Conservation (phyloP, 1,140 invertebrate species). For the Nasonia giraulti region DNA sequence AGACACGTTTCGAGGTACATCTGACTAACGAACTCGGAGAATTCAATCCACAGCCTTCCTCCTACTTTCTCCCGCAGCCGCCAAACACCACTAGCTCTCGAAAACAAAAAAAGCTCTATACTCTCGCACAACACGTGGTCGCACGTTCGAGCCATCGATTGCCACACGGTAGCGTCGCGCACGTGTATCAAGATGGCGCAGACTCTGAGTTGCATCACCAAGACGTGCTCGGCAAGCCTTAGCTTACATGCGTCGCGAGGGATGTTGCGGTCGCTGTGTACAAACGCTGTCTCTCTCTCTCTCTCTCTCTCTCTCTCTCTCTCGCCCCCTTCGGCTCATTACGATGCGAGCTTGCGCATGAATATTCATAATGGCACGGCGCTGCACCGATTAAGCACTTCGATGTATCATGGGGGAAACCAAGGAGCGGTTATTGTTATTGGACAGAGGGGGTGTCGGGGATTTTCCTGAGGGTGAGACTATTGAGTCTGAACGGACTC, state of each 20-base stretch:
- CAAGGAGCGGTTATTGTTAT: not conserved
- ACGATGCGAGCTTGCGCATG: constrained; percentile 1
- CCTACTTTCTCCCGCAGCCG: not conserved
- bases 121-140: not conserved
- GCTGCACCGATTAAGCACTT: constrained; percentile 32
- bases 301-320: too few species aligned
- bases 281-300: not conserved
- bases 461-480: not conserved
- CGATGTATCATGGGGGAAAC: constrained; percentile 15
- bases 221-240: constrained; percentile 28
- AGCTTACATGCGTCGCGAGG: not conserved
- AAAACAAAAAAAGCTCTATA: not conserved
- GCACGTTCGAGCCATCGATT: constrained; percentile 31
- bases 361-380: constrained; percentile 40
- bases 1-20: too few species aligned
- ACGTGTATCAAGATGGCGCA: constrained; percentile 25
- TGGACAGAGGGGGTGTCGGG: not conserved
- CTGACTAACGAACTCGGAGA: too few species aligned
- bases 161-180: not conserved
- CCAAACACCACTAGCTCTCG: not conserved
- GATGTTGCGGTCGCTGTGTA: not conserved
- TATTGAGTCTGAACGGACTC: not conserved
- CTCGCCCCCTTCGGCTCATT: not conserved
- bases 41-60: not conserved
- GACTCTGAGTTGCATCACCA: not conserved